Base-by-base conservation (phyloP, 2,888 invertebrate genomes). In the Diabrotica balteata region DNA sequence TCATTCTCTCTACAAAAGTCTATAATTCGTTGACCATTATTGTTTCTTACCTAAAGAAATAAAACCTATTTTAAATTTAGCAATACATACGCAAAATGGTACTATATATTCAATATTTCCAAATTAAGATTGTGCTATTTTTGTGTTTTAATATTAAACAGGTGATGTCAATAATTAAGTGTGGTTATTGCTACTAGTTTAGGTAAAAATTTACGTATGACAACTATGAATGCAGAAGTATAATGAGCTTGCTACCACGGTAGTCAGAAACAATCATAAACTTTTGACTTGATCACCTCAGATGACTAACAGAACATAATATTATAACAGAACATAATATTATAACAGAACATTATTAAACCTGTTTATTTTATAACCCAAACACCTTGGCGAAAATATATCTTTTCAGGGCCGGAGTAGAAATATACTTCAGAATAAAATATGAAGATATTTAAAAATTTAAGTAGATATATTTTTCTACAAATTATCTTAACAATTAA, bases 261-360 rank as follows among this genome's bases (percentile, higher is more conserved):
- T 67, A 74, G 76, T 74, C 76, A 73, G 63, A 67, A 72, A 67
- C 63, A 61, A 69, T 63, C 70, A 73, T 77, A 77, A 77, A 77
- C 76, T 72, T 67, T 64, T 55, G 57, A 70, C 63, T 78, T 77
- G 74, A 76, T 76, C 71, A 73, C 75, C 70, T 76, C 72, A 68
- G 51, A 73, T 69, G 71, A 68, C 68, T 73, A 74, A 74, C 75
- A 74, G 75, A 76, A 74, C 72, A 75, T n/a, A n/a, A n/a, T n/a
- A n/a, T n/a, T 68, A 68, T 73, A 74, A 74, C 75, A 74, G 75
- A 76, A 74, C 72, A 75, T n/a, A n/a, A n/a, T n/a, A n/a, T n/a
- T 68, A 68, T 73, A 74, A 74, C 75, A 74, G 75, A 76, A 74
- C 72, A 75, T n/a, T 73, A 77, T 32, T 78, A 78, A 78, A 78